Evolutionary conservation across 2,113 vertebrate genomes (phyloP).

Genomic region (Rattus norvegicus): DNA sequence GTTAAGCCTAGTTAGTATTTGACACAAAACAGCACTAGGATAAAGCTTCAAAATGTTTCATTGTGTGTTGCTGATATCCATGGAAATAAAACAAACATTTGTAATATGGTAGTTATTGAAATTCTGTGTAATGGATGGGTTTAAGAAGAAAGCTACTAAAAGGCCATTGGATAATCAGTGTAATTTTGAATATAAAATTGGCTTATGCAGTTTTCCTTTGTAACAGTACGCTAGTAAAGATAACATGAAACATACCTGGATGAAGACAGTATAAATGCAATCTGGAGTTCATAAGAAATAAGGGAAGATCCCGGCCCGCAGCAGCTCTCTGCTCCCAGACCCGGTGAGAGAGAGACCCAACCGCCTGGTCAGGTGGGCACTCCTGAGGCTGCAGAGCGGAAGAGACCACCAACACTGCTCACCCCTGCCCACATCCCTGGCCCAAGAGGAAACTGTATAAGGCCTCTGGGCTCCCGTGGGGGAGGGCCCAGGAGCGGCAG

Average conservation of each 20-base stretch:
- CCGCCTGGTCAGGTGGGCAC: too few relatives aligned
- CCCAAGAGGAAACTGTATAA: too few relatives aligned
- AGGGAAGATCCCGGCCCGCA: too few relatives aligned
- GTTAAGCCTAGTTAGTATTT: not conserved
- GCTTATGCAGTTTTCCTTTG: not conserved
- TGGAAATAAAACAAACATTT: not conserved
- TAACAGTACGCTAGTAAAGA: not conserved
- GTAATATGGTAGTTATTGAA: not conserved
- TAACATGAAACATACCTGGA: not conserved
- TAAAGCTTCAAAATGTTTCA: not conserved
- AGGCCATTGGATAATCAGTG: not conserved
- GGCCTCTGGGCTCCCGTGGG: too few relatives aligned
- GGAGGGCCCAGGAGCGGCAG: too few relatives aligned
- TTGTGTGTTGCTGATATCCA: not conserved
- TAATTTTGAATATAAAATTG: not conserved
- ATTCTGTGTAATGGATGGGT: not conserved
- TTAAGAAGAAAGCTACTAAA: conserved; percentile 13
- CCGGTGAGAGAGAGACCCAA: too few relatives aligned
- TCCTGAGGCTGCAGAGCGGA: too few relatives aligned
- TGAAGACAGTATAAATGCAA: not conserved
- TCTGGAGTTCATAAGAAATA: not conserved
- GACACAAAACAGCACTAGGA: conserved; percentile 12
- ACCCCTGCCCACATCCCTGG: too few relatives aligned
- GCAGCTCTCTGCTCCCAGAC: too few relatives aligned
- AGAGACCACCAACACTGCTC: too few relatives aligned